Conservation (phyloP, 2,113 vertebrate species). For the Potamarius usumacintae region DNA sequence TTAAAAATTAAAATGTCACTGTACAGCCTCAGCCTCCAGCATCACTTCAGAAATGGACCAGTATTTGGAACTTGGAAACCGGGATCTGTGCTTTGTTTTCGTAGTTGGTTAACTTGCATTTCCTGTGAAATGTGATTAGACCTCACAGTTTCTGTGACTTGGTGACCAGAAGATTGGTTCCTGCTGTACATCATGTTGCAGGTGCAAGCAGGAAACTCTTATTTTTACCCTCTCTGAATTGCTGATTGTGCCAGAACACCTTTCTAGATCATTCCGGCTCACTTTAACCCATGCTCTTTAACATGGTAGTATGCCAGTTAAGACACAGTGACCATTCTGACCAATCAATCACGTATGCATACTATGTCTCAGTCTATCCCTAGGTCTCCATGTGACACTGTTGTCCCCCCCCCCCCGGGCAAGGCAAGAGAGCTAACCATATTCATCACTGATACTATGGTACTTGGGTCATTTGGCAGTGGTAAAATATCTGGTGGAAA, state of each 20-base stretch:
- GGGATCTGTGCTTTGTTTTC: no score
- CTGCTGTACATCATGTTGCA: no score
- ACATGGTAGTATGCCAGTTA: background rate
- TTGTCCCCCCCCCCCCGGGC: no score
- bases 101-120: background rate
- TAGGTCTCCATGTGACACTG: background rate
- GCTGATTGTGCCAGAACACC: background rate
- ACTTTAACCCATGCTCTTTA: background rate
- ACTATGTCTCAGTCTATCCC: background rate
- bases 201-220: background rate
- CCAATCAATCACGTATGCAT: background rate
- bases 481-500: background rate
- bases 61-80: no score
- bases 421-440: background rate
- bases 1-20: no score
- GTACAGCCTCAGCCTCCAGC: no score
- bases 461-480: background rate
- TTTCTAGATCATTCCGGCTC: background rate
- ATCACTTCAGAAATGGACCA: no score
- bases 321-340: background rate
- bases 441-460: background rate
- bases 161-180: no score
- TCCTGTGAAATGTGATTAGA: background rate
- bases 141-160: background rate
- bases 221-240: background rate